Evolutionary conservation across 2,888 invertebrate genomes (phyloP).

Genomic region (Platerodrilus igneus): DNA sequence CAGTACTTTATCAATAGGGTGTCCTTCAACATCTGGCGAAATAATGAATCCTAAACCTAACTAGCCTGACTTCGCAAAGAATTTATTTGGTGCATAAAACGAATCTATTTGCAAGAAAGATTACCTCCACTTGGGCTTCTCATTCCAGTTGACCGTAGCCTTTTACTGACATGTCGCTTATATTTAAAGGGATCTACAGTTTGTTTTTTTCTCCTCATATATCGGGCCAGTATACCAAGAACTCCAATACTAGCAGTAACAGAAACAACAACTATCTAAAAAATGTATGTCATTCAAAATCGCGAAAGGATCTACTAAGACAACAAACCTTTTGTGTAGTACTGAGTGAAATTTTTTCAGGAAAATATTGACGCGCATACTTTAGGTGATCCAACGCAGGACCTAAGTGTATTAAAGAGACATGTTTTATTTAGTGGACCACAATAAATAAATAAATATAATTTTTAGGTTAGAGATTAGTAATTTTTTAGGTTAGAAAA

Average conservation of each 20-base stretch:
- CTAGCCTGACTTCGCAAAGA: no score
- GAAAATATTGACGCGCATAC: conserved; percentile 50
- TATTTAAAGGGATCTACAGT: conserved; percentile 58
- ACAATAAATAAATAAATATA: no score
- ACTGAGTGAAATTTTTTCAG: conserved; percentile 52
- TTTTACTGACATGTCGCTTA: conserved; percentile 55
- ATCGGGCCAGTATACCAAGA: conserved; percentile 77
- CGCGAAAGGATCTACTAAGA: conserved; percentile 4
- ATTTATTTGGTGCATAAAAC: no score
- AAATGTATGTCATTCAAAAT: conserved; percentile 2
- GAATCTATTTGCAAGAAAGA: no score
- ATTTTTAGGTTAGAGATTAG: no score
- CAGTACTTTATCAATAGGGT: no score
- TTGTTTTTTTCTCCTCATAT: conserved; percentile 67
- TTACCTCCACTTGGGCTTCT: conserved; percentile 63
- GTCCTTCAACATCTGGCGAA: no score
- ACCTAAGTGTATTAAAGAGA: conserved; percentile 53
- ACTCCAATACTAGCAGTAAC: conserved; percentile 74
- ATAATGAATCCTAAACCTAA: no score
- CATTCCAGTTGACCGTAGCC: conserved; percentile 58
- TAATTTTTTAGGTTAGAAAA: no score
- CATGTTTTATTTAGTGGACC: no score
- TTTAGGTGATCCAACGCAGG: conserved; percentile 55
- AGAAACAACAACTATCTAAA: conserved; percentile 66
- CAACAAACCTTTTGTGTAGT: conserved; percentile 74